Base-by-base conservation (phyloP, 2,113 vertebrate species). In the Thymallus thymallus region DNA sequence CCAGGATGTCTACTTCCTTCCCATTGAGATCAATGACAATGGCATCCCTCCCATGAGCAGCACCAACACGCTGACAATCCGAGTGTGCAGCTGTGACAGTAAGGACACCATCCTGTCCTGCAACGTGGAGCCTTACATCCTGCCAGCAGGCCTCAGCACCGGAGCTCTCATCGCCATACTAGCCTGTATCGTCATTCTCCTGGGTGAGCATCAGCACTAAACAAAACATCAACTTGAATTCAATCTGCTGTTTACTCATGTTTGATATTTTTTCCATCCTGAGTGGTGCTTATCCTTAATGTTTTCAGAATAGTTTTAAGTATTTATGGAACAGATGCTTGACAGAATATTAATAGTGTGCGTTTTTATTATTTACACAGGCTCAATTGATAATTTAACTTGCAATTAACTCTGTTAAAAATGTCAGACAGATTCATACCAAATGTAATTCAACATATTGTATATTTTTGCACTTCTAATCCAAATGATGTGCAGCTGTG, bases 81-180 rank as follows among this genome's bases (percentile, higher is more conserved):
- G 95, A 0, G 95, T 99, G n/a, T 99, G 97, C 0, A 96, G 95
- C 76, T 99, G 97, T 0, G 95, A 96, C 67, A 89, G 91, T 85
- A 89, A 93, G 0, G 94, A 95, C 61, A 93, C 87, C 6, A 87
- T 96, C 84, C 93, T 96, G 0, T 97, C 96, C 71, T 99, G 97
- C 74, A 98, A 94, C 0, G 95, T 95, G 0, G 96, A 98, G 78
- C 96, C 97, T 35, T 94, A 95, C 55, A 83, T 95, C 3, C 92
- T 98, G 12, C 95, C 95, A 0, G 96, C 98, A 0, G 97, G 98
- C 0, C 93, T 99, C 35, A 99, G 98, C 91, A 98, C 97, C 0
- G 96, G 96, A 0, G 97, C 97, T 0, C 92, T 99, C 32, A 94
- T 99, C 0, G 96, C 98, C 75, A 99, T 99, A 78, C 94, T 99